A percentile compares a stretch with the other conserved stretches of the same genome.
phyloP scores from a whole-genome alignment of 1,140 invertebrate genomes.

The Drosophila burlai region DNA sequence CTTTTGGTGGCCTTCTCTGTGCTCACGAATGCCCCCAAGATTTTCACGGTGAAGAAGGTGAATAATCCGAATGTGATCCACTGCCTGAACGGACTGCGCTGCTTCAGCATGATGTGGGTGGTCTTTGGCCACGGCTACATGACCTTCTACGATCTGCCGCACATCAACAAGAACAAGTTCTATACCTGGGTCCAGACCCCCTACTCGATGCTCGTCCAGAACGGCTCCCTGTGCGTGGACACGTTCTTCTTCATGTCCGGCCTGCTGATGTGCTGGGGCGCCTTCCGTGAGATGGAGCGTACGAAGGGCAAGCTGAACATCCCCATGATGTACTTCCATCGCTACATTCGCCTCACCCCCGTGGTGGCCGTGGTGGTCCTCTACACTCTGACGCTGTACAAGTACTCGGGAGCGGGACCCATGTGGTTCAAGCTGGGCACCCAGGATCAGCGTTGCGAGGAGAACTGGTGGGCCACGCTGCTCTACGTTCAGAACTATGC shows the following conservation, averaged over 20 bases:
- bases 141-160: slow-evolving; percentile 70
- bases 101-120: slow-evolving; percentile 90
- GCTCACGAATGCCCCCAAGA: slow-evolving; percentile 77
- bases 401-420: slow-evolving; percentile 87
- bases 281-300: slow-evolving; percentile 89
- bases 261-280: slow-evolving; percentile 88
- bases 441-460: slow-evolving; percentile 89
- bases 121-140: slow-evolving; percentile 87
- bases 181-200: slow-evolving; percentile 83
- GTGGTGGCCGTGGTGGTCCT: slow-evolving; percentile 87
- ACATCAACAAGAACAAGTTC: slow-evolving; percentile 68
- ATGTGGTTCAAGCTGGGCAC: slow-evolving; percentile 86
- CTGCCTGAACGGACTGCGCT: slow-evolving; percentile 87
- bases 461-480: slow-evolving; percentile 94
- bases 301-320: slow-evolving; percentile 85
- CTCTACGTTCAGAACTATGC: slow-evolving; percentile 95
- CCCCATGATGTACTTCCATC: slow-evolving; percentile 86
- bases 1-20: slow-evolving; percentile 75
- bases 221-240: slow-evolving; percentile 89
- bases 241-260: slow-evolving; percentile 90
- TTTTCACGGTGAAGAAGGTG: slow-evolving; percentile 75
- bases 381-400: slow-evolving; percentile 85
- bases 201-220: slow-evolving; percentile 87
- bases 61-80: slow-evolving; percentile 83
- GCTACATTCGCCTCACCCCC: slow-evolving; percentile 87